Conservation (phyloP, 1,140 invertebrate species). For the Agrypnia vestita region DNA sequence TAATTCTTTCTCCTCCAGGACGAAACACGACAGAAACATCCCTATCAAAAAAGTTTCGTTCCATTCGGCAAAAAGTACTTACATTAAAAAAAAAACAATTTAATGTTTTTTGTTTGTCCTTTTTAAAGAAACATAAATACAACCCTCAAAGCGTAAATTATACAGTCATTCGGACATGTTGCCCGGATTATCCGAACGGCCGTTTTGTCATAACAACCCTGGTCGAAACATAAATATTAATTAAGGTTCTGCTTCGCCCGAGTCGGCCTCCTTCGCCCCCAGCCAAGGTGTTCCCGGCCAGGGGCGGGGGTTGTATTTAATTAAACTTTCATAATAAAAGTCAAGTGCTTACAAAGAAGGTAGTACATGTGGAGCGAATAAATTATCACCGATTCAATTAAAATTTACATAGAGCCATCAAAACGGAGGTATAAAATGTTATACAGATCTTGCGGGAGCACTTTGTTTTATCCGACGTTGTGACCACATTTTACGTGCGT, state of each 20-base stretch:
- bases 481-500: not conserved
- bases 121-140: no score
- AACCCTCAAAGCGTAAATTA: no score
- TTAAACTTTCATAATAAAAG: conserved; percentile 47
- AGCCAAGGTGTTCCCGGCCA: not conserved
- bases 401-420: conserved; percentile 39
- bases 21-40: no score
- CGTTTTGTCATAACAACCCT: conserved; percentile 28
- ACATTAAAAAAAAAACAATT: no score
- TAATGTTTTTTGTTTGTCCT: no score
- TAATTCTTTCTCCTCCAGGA: no score
- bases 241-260: conserved; percentile 13
- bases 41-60: no score
- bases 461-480: not conserved
- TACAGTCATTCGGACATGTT: not conserved
- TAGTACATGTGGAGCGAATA: conserved; percentile 30
- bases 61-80: no score
- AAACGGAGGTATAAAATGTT: conserved; percentile 30
- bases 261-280: not conserved
- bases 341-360: conserved; percentile 43
- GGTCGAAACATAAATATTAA: conserved; percentile 34
- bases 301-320: conserved; percentile 28
- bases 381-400: conserved; percentile 43
- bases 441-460: conserved; percentile 4
- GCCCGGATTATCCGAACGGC: not conserved